These are phyloP conservation scores for Ochotona princeps DNA, from an alignment of 2,113 vertebrate species.

Conservation along the genomic window DNA sequence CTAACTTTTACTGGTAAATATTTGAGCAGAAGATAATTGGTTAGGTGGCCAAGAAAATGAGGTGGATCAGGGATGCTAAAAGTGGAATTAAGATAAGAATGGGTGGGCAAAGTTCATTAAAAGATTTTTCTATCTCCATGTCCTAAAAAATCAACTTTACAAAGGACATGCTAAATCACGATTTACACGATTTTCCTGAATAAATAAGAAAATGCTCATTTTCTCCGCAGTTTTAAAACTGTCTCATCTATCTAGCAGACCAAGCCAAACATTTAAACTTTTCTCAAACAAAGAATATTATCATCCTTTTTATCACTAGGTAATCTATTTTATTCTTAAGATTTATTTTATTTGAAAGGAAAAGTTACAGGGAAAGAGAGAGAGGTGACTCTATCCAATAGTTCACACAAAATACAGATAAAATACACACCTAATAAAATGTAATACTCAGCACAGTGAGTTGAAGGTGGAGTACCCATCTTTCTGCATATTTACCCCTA, in stretches of 20 bases:
- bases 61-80: neutral
- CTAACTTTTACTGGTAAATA: neutral
- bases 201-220: neutral
- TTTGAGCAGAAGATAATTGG: neutral
- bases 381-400: too few species aligned
- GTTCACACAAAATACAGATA: too few species aligned
- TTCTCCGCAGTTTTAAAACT: neutral
- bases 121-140: neutral
- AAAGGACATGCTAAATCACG: neutral
- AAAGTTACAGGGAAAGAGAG: too few species aligned
- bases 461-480: neutral
- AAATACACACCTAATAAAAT: slow-evolving; percentile 21
- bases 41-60: neutral
- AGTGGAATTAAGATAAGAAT: neutral
- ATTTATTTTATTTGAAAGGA: too few species aligned
- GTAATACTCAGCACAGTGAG: slow-evolving; percentile 24
- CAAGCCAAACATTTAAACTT: neutral
- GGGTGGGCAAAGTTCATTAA: neutral
- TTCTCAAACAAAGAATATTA: neutral
- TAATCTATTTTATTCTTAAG: too few species aligned
- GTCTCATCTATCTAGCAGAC: neutral
- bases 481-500: neutral
- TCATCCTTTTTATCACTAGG: neutral
- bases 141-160: neutral
- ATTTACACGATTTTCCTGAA: neutral